These are phyloP conservation scores for Cetoscarus ocellatus DNA, from an alignment of 2,797 vertebrate species.

Conservation along the genomic window DNA sequence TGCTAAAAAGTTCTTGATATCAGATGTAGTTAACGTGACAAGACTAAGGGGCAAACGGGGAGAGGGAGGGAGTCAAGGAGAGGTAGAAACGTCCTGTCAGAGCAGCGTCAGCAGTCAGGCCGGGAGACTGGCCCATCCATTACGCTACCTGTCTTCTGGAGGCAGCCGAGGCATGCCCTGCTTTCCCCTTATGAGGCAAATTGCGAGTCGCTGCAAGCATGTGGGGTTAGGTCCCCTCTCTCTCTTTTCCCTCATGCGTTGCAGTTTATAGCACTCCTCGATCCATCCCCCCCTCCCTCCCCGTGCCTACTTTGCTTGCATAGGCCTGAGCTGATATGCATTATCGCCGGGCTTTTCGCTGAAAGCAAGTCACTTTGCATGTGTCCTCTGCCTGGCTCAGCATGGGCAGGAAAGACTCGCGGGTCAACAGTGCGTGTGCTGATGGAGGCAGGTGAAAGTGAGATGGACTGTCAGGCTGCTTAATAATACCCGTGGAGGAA, in stretches of 20 bases:
- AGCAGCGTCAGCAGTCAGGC: conserved; percentile 78
- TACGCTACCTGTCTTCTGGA: conserved; percentile 69
- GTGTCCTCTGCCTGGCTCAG: conserved; percentile 80
- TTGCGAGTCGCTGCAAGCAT: conserved; percentile 55
- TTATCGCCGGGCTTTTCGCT: conserved; percentile 71
- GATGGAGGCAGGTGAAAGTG: conserved; percentile 78
- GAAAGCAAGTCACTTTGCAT: conserved; percentile 81
- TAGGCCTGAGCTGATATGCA: conserved; percentile 72
- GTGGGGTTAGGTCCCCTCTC: conserved; percentile 62
- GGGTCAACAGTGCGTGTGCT: conserved; percentile 72
- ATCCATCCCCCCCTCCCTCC: conserved; percentile 3
- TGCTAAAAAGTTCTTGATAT: conserved; percentile 35
- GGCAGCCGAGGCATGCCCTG: conserved; percentile 66
- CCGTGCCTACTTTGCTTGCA: conserved; percentile 68
- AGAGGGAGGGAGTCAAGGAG: conserved; percentile 57
- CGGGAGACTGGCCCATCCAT: conserved; percentile 69
- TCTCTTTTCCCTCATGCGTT: conserved; percentile 60
- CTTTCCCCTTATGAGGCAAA: conserved; percentile 79
- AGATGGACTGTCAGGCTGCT: conserved; percentile 73
- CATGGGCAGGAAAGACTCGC: conserved; percentile 36
- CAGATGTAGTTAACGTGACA: conserved; percentile 57
- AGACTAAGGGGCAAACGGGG: conserved; percentile 35
- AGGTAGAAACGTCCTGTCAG: conserved; percentile 73
- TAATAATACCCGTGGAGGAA: conserved; percentile 72
- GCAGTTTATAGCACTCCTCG: conserved; percentile 66